Evolutionary conservation across 2,797 vertebrate species (phyloP).

Genomic region (Pseudocheirus occidentalis): DNA sequence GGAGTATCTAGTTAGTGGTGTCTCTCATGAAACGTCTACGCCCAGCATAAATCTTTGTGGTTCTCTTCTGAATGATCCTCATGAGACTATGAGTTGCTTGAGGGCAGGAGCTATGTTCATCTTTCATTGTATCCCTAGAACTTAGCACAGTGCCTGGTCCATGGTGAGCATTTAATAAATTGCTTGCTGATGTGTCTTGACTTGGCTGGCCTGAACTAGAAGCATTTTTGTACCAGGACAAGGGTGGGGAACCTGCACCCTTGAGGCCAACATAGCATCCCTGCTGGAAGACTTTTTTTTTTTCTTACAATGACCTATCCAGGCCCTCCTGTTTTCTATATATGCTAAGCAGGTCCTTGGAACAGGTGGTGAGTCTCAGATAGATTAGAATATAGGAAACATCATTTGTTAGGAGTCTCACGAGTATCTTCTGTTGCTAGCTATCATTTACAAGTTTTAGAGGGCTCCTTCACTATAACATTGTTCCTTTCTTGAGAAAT

Average conservation of each 20-base stretch:
- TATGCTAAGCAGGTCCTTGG: not conserved
- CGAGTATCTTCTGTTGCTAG: constrained; percentile 23
- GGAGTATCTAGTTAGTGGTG: not conserved
- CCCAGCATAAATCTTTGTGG: not conserved
- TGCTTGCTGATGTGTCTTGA: not conserved
- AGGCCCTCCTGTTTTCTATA: not conserved
- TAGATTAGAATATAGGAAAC: not conserved
- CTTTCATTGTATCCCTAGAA: not conserved
- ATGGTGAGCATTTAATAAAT: not conserved
- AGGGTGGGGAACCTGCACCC: too few species aligned
- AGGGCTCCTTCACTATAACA: constrained; percentile 9
- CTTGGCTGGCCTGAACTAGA: not conserved
- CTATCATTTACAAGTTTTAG: constrained; percentile 29
- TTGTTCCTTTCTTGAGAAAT: constrained; percentile 35
- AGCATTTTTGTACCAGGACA: not conserved
- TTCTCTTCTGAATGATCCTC: not conserved
- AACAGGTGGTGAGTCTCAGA: constrained; percentile 14
- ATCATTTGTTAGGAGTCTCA: constrained; percentile 33
- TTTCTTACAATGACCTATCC: not conserved
- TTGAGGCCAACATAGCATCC: not conserved
- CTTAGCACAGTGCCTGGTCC: not conserved
- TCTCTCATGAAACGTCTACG: not conserved
- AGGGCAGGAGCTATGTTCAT: not conserved
- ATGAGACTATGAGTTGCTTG: not conserved
- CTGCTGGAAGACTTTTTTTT: not conserved